Evolutionary conservation across 2,113 vertebrate species (phyloP).

Genomic region (Lethenteron camtschaticum): DNA sequence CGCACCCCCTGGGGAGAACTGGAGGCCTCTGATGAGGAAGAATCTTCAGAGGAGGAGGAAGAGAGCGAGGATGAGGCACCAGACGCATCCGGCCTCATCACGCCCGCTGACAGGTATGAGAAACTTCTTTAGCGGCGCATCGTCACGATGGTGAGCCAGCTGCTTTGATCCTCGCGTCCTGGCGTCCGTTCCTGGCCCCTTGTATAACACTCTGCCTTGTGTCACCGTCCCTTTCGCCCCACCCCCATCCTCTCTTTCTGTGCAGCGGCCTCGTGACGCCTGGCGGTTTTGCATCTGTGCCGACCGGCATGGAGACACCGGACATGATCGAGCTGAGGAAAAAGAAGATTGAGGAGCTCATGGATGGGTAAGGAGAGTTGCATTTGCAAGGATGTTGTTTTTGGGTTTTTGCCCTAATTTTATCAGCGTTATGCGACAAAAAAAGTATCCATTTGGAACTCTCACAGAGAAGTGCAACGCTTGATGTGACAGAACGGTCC

Average conservation of each 20-base stretch:
- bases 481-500: too few relatives aligned
- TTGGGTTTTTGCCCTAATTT: neutral
- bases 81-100: conserved; percentile 68
- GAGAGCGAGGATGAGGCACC: conserved; percentile 81
- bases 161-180: neutral
- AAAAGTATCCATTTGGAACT: too few relatives aligned
- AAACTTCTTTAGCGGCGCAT: neutral
- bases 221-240: neutral
- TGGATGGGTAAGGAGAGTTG: conserved; percentile 44
- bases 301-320: conserved; percentile 66
- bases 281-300: conserved; percentile 61
- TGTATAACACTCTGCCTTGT: neutral
- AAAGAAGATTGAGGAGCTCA: conserved; percentile 80
- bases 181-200: neutral
- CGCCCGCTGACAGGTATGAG: conserved; percentile 56
- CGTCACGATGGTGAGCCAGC: neutral
- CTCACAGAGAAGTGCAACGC: too few relatives aligned
- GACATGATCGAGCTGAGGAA: conserved; percentile 77
- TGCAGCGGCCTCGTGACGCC: conserved; percentile 60
- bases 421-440: neutral
- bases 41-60: conserved; percentile 69
- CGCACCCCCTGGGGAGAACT: conserved; percentile 61
- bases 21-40: conserved; percentile 53
- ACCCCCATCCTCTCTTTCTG: conserved; percentile 8
- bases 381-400: too few relatives aligned